Conservation (phyloP, 2,888 invertebrate species). For the Campopleginae sp. region DNA sequence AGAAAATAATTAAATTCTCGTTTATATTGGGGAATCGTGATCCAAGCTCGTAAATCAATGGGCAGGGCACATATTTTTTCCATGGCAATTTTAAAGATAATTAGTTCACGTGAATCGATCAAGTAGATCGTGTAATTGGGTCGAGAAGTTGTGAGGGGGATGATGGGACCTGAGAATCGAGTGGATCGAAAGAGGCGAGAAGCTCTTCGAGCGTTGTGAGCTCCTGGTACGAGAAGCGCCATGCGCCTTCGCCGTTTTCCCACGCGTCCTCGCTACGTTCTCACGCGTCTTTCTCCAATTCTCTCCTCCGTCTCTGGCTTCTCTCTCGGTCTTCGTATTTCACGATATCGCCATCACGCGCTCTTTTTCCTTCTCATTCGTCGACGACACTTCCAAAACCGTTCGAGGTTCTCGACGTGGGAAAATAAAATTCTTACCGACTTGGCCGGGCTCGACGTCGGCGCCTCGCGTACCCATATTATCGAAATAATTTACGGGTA, state of each 20-base stretch:
- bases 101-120: background rate
- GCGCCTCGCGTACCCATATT: conserved; percentile 44
- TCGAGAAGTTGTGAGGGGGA: background rate
- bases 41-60: too few relatives aligned
- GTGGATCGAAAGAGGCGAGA: conserved; percentile 9
- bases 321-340: conserved; percentile 20
- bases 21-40: too few relatives aligned
- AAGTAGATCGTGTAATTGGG: background rate
- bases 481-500: conserved; percentile 6
- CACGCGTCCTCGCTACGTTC: conserved; percentile 82
- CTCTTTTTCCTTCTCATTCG: conserved; percentile 31
- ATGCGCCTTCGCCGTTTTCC: conserved; percentile 82
- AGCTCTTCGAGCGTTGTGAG: conserved; percentile 73
- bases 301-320: conserved; percentile 28
- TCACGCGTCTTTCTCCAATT: conserved; percentile 76
- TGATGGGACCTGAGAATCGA: conserved; percentile 3
- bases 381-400: conserved; percentile 43
- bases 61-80: too few relatives aligned
- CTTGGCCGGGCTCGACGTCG: conserved; percentile 55
- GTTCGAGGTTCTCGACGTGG: conserved; percentile 48
- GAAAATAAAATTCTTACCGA: conserved; percentile 65
- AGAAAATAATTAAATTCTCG: too few relatives aligned
- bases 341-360: conserved; percentile 24
- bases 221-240: conserved; percentile 82
- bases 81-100: too few relatives aligned